Evolutionary conservation across 2,113 vertebrate genomes (phyloP).

Genomic region (Carassius auratus): DNA sequence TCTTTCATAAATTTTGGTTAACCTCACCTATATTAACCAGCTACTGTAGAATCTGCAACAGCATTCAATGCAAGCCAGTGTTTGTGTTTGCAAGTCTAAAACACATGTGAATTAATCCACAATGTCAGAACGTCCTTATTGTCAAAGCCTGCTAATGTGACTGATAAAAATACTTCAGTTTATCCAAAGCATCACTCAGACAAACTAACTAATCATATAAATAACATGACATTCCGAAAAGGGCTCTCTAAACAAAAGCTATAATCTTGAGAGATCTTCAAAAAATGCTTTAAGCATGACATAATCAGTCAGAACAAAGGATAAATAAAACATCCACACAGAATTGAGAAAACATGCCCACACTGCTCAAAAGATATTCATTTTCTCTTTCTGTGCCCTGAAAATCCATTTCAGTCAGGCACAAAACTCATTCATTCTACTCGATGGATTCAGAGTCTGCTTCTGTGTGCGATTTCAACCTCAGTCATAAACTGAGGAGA

Average conservation of each 20-base stretch:
- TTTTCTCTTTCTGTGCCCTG: neutral
- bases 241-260: neutral
- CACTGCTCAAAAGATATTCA: neutral
- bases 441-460: neutral
- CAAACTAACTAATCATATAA: slow-evolving; percentile 1
- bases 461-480: neutral
- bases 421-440: slow-evolving; percentile 1
- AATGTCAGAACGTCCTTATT: neutral
- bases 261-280: neutral
- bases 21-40: neutral
- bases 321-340: neutral
- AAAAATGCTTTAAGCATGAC: neutral
- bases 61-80: neutral
- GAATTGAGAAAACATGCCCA: neutral
- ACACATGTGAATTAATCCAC: neutral
- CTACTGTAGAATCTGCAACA: neutral
- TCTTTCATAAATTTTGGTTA: neutral
- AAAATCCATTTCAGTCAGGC: neutral
- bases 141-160: neutral
- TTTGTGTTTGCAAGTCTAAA: neutral
- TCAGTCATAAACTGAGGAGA: slow-evolving; percentile 18
- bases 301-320: neutral
- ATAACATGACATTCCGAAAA: neutral
- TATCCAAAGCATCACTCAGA: neutral
- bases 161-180: neutral